Conservation (phyloP, 2,888 invertebrate genomes). For the Nycteola revayana region DNA sequence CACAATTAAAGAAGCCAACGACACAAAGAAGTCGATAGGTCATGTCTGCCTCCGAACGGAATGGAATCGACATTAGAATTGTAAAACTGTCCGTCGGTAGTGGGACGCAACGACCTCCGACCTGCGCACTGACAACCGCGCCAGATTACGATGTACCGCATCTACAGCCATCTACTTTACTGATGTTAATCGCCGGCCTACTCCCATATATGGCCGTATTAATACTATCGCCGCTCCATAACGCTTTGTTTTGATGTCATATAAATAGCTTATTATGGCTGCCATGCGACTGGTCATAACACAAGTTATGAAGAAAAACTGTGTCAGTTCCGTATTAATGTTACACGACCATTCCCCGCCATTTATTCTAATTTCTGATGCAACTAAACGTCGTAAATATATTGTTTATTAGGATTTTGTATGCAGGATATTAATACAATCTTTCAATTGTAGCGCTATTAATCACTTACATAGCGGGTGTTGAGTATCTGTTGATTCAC, state of each 20-base stretch:
- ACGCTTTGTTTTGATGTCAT: conserved; percentile 60
- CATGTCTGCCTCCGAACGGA: conserved; percentile 18
- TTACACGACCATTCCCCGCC: conserved; percentile 20
- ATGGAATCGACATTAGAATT: conserved; percentile 47
- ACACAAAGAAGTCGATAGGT: conserved; percentile 37
- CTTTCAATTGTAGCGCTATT: conserved; percentile 40
- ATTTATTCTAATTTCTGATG: conserved; percentile 31
- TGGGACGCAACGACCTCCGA: conserved; percentile 40
- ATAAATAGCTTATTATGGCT: conserved; percentile 64
- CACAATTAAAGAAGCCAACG: conserved; percentile 18
- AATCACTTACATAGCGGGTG: conserved; percentile 47
- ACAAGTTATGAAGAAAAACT: conserved; percentile 46
- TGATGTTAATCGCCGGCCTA: conserved; percentile 63
- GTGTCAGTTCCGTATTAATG: conserved; percentile 64
- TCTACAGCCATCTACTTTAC: conserved; percentile 53
- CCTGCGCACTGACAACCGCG: conserved; percentile 35
- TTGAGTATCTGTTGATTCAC: conserved; percentile 53
- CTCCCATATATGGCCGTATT: conserved; percentile 52
- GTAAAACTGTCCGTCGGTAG: conserved; percentile 41
- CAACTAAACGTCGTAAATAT: conserved; percentile 17
- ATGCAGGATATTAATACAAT: conserved; percentile 39
- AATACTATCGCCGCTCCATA: conserved; percentile 33
- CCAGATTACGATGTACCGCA: conserved; percentile 54
- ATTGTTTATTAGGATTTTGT: conserved; percentile 30
- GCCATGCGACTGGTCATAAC: conserved; percentile 42